A percentile compares a stretch with the other conserved stretches of the same genome.
These are phyloP conservation scores for Oasisia sp. DNA, from an alignment of 2,888 invertebrate species.

Conservation along the genomic window DNA sequence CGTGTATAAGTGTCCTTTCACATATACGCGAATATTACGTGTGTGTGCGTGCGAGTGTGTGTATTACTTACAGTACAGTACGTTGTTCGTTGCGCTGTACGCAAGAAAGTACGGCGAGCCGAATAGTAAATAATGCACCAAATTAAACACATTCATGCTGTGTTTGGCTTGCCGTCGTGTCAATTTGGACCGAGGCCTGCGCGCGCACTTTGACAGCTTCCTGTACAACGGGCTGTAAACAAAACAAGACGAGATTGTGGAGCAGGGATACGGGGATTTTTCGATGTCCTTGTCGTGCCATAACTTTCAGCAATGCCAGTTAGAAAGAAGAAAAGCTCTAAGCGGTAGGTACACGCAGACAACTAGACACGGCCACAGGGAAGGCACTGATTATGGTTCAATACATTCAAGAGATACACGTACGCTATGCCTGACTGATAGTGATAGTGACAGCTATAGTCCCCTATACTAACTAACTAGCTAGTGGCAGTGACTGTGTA, in stretches of 20 bases:
- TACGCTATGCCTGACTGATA: too few species aligned
- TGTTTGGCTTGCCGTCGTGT: background rate
- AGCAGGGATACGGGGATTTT: background rate
- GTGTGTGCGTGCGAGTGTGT: too few species aligned
- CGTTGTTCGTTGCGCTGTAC: background rate
- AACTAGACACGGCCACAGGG: too few species aligned
- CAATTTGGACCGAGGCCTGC: background rate
- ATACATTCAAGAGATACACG: too few species aligned
- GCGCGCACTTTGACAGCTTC: background rate
- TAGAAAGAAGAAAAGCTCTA: conserved; percentile 7
- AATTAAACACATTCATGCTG: background rate
- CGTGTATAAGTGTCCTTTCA: too few species aligned
- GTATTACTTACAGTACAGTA: too few species aligned
- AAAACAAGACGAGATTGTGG: background rate
- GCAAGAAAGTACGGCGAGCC: background rate
- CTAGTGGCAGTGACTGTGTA: too few species aligned
- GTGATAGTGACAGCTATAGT: too few species aligned
- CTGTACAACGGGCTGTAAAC: conserved; percentile 10
- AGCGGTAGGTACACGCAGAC: too few species aligned
- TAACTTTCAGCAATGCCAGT: background rate
- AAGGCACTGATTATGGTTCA: too few species aligned
- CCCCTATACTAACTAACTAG: too few species aligned
- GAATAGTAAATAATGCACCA: background rate
- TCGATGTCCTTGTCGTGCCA: background rate
- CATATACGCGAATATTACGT: too few species aligned